These are phyloP conservation scores for Crenuchus spilurus DNA, from an alignment of 2,797 vertebrate species.

Conservation along the genomic window DNA sequence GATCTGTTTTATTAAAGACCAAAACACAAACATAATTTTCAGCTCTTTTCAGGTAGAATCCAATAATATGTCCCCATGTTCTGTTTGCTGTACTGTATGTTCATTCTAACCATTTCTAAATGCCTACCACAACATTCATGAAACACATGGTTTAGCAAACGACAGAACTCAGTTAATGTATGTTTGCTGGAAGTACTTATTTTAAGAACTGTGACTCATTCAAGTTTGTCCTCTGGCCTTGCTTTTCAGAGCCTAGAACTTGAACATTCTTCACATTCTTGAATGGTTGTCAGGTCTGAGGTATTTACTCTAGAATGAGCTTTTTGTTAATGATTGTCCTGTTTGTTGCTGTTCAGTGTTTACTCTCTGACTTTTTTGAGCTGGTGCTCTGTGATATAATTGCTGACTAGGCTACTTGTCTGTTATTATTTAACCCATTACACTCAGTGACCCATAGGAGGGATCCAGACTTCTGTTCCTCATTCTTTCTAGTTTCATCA, in stretches of 20 bases:
- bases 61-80: neutral
- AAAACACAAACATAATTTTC: neutral
- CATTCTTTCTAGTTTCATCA: too few species aligned
- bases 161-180: neutral
- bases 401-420: neutral
- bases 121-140: too few species aligned
- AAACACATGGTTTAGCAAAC: neutral
- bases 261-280: conserved; percentile 49
- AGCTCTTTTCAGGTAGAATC: neutral
- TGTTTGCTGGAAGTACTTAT: neutral
- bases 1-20: neutral
- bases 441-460: neutral
- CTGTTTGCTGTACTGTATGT: neutral
- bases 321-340: conserved; percentile 46
- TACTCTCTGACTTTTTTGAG: conserved; percentile 23
- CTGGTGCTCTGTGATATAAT: conserved; percentile 7
- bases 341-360: conserved; percentile 20
- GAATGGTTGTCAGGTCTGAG: conserved; percentile 30
- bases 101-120: too few species aligned
- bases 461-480: neutral
- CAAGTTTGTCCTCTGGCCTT: neutral
- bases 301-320: conserved; percentile 37
- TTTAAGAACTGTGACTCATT: neutral
- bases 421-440: conserved; percentile 33
- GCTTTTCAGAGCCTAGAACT: conserved; percentile 7